A percentile compares a stretch with the other conserved stretches of the same genome.
Evolutionary conservation across 92 coral and sea anemone genomes (phyloP).

Genomic region (Parazoanthus darwini): DNA sequence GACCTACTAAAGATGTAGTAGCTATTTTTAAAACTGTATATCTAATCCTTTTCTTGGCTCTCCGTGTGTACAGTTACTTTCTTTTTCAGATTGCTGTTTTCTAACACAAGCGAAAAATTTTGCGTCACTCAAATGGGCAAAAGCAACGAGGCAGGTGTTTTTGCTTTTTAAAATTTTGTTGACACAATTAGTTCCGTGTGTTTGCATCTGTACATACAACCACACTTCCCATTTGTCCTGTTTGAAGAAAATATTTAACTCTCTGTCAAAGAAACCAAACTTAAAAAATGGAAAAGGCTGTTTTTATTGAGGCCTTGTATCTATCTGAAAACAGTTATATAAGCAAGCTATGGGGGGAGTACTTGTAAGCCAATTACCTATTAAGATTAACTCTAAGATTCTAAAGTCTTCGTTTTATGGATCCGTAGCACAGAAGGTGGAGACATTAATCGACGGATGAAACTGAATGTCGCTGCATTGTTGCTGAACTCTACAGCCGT

Average conservation of each 20-base stretch:
- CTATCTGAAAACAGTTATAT: background rate
- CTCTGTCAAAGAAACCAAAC: background rate
- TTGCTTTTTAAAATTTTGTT: background rate
- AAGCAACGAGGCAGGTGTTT: slow-evolving; percentile 4
- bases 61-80: too few species aligned
- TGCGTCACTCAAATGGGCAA: background rate
- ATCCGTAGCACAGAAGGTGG: background rate
- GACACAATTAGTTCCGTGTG: background rate
- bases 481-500: background rate
- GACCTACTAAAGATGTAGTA: too few species aligned
- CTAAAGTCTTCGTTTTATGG: background rate
- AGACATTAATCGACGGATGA: background rate
- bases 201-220: background rate
- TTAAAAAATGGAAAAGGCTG: background rate
- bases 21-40: too few species aligned
- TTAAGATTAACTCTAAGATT: too few species aligned
- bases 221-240: background rate
- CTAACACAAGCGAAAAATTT: background rate
- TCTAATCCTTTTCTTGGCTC: too few species aligned
- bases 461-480: background rate
- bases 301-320: background rate
- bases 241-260: background rate
- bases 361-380: background rate
- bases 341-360: too few species aligned
- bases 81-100: background rate